A percentile compares a stretch with the other conserved stretches of the same genome.
These are phyloP conservation scores for Oscheius sp. DNA, from an alignment of 2,888 invertebrate genomes.

Conservation along the genomic window DNA sequence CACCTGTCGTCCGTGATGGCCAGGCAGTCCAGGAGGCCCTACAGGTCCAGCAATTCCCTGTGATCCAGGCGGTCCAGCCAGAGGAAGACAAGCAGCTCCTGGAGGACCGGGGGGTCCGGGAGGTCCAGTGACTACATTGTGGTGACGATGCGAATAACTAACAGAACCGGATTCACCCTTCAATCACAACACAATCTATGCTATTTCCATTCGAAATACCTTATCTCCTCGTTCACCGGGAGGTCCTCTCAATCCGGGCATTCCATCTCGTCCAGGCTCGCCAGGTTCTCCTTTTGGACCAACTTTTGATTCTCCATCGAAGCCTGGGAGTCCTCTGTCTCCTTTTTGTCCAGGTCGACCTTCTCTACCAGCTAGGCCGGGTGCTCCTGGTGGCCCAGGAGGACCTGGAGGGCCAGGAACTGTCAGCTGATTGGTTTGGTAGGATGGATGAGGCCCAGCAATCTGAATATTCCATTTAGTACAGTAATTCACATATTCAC, in stretches of 20 bases:
- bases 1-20: slow-evolving; percentile 32
- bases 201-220: too few species aligned
- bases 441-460: not conserved
- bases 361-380: slow-evolving; percentile 45
- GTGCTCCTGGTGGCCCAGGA: slow-evolving; percentile 55
- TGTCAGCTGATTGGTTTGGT: not conserved
- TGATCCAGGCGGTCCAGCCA: slow-evolving; percentile 35
- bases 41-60: slow-evolving; percentile 33
- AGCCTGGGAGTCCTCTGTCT: slow-evolving; percentile 68
- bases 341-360: slow-evolving; percentile 60
- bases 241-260: slow-evolving; percentile 58
- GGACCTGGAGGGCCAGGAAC: slow-evolving; percentile 46
- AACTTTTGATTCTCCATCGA: slow-evolving; percentile 67
- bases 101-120: slow-evolving; percentile 39
- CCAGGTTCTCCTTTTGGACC: slow-evolving; percentile 68
- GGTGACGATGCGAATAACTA: slow-evolving; percentile 20
- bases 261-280: slow-evolving; percentile 60
- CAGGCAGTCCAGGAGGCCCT: slow-evolving; percentile 43
- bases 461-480: not conserved
- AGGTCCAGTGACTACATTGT: slow-evolving; percentile 31
- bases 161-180: slow-evolving; percentile 24
- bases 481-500: not conserved
- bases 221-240: slow-evolving; percentile 63
- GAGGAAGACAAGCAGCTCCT: slow-evolving; percentile 41
- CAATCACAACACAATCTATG: slow-evolving; percentile 24